Base-by-base conservation (phyloP, 2,888 invertebrate species). In the Malthinus seriepunctatus region DNA sequence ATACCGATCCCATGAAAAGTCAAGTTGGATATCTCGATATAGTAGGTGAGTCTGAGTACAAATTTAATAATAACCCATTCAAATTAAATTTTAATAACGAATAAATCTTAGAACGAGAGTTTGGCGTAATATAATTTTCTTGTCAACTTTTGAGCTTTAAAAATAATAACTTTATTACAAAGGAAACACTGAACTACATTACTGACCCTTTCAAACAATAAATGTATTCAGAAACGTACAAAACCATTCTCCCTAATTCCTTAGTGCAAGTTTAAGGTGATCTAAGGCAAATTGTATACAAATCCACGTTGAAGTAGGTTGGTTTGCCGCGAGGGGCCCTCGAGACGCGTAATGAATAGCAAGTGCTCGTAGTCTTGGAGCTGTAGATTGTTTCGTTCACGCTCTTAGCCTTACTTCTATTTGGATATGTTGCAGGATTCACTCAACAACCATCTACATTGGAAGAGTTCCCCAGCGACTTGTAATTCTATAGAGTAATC, bases 1-100 rank as follows among this genome's bases (percentile, higher is more conserved):
- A 86, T 73, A 86, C 86, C 0, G 88, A 88, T 69, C 91, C 90
- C 3, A 90, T 90, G 90, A 86, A 86, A 73, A 86, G 85, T 72
- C 87, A 87, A 79, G 81, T 83, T 56, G 86, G 87, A 46, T 86
- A 84, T 74, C 76, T 88, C 61, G 84, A 87, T 71, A 85, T 88
- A 53, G 87, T 87, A 12, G 87, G 88, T 88, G 73, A 80, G 85
- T 79, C 60, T 1, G 35, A 37, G n/a, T 6, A 10, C 34, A 51
- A n/a, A n/a, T n/a, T 15, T 42, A 31, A 14, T 34, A 14, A 9
- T 37, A 9, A n/a, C 15, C 8, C 1, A 15, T 15, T 15, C 12
- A 39, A 39, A 8, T 39, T 14, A 2, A n/a, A 35, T 35, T 35
- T 35, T 5, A 35, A 35, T 35, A 35, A 11, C 2, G 14, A 8